Percentiles rank a stretch among this genome's conserved stretches.
These are phyloP conservation scores for Patella caerulea DNA, from an alignment of 2,888 invertebrate species.

Conservation along the genomic window DNA sequence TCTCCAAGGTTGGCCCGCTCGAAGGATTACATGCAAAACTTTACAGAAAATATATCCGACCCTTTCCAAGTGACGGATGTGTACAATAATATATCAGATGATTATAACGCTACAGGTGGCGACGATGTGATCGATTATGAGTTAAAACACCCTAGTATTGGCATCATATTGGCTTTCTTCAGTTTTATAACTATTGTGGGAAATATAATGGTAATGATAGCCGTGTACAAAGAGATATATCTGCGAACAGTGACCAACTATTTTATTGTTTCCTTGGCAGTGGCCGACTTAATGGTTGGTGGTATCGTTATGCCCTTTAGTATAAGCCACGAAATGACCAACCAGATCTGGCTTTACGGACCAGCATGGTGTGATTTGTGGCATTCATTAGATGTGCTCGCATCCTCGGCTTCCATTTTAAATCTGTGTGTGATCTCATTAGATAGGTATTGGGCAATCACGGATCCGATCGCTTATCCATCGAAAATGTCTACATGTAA, in stretches of 20 bases:
- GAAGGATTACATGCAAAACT: constrained; percentile 8
- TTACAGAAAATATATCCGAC: not conserved
- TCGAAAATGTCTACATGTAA: constrained; percentile 91
- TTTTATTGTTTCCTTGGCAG: constrained; percentile 95
- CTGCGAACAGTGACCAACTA: constrained; percentile 98
- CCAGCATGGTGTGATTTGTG: constrained; percentile 97
- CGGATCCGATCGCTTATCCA: constrained; percentile 97
- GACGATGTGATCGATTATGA: constrained; percentile 18
- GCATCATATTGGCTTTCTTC: constrained; percentile 87
- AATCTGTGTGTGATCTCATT: constrained; percentile 97
- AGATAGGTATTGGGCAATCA: constrained; percentile 98
- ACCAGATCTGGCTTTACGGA: constrained; percentile 87
- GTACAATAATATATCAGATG: not conserved
- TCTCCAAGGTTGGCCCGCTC: not conserved
- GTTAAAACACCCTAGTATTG: constrained; percentile 69
- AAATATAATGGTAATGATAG: constrained; percentile 93
- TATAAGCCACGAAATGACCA: constrained; percentile 64
- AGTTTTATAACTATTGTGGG: constrained; percentile 95
- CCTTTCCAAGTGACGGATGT: constrained; percentile 1
- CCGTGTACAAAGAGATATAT: constrained; percentile 92
- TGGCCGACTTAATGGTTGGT: constrained; percentile 96
- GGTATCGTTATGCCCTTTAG: constrained; percentile 96
- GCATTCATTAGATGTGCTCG: constrained; percentile 96
- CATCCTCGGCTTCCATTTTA: constrained; percentile 96
- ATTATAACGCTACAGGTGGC: not conserved